Base-by-base conservation (phyloP, 2,797 vertebrate genomes). In the Smutsia gigantea region DNA sequence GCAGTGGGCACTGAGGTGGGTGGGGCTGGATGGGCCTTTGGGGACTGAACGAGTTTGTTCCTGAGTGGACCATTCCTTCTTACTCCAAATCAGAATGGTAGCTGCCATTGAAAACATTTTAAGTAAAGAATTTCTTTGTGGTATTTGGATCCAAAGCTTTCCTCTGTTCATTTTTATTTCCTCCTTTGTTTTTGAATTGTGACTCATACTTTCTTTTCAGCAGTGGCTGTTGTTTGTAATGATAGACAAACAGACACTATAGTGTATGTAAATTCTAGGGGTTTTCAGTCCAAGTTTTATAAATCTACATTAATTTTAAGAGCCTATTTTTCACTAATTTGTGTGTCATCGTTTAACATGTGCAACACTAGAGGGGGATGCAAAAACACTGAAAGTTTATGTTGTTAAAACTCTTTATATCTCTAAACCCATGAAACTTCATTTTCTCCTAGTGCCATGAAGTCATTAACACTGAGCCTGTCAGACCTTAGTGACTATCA, bases 201-300 rank as follows among this genome's bases (percentile, higher is more conserved):
- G 91, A 96, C 95, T 97, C 97, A 96, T 90, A 83, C 17, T 97
- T 94, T 96, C 77, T 94, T 90, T 95, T 96, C 90, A 95, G 78
- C 81, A 59, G 81, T 96, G 81, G 64, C 93, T 95, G 64, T 84
- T 79, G 92, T 96, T 94, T 93, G 61, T 87, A 93, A 77, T 51
- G 42, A 51, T 49, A 75, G 71, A 66, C 84, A 93, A 77, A 95
- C 51, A 93, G 53, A 85, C 53, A 51, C 55, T 9, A 72, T 90
- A 49, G 61, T 77, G 37, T 69, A 72, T 94, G 69, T 94, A 85
- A 88, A 90, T 93, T 86, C 57, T 57, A 88, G 92, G 87, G 25
- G 13, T 31, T 85, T 86, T 93, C 46, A n/a, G 4, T 86, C 37
- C 72, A 84, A 4, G 92, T 85, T 61, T 92, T 85, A 81, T 21